Evolutionary conservation across 2,797 vertebrate genomes (phyloP).

Genomic region (Paratrypauchen microcephalus): DNA sequence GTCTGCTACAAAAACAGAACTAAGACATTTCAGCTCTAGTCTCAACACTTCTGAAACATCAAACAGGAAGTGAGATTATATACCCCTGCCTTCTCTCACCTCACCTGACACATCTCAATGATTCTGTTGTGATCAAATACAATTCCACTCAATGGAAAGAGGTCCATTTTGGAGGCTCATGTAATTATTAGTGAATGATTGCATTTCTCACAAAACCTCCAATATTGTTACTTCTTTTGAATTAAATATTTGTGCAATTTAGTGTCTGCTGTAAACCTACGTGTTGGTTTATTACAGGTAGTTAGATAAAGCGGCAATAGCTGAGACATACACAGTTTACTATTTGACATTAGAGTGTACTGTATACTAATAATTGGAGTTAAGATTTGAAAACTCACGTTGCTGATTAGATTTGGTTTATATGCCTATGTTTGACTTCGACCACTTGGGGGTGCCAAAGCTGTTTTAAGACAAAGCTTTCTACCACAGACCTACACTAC

Average conservation of each 20-base stretch:
- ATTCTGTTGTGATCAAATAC: constrained; percentile 32
- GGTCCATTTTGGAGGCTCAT: constrained; percentile 15
- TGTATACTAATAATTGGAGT: not conserved
- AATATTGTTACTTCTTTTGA: not conserved
- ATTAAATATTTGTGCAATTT: not conserved
- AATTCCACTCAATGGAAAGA: constrained; percentile 32
- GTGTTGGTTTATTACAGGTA: not conserved
- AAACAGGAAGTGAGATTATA: constrained; percentile 75
- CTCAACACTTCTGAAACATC: constrained; percentile 46
- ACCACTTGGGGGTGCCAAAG: constrained; percentile 80
- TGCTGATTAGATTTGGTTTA: not conserved
- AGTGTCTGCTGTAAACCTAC: not conserved
- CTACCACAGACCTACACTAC: constrained; percentile 2
- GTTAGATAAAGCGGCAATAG: not conserved
- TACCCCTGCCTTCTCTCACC: constrained; percentile 40
- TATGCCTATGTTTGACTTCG: constrained; percentile 44
- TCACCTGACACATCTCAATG: constrained; percentile 53
- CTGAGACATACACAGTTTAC: not conserved
- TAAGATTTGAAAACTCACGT: not conserved
- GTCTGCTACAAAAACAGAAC: constrained; percentile 49
- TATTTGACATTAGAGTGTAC: not conserved
- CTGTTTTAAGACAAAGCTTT: constrained; percentile 41
- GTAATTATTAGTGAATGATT: not conserved
- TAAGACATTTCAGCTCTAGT: constrained; percentile 35
- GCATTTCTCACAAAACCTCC: not conserved